Conservation (phyloP, 2,113 vertebrate species). For the Ia io region DNA sequence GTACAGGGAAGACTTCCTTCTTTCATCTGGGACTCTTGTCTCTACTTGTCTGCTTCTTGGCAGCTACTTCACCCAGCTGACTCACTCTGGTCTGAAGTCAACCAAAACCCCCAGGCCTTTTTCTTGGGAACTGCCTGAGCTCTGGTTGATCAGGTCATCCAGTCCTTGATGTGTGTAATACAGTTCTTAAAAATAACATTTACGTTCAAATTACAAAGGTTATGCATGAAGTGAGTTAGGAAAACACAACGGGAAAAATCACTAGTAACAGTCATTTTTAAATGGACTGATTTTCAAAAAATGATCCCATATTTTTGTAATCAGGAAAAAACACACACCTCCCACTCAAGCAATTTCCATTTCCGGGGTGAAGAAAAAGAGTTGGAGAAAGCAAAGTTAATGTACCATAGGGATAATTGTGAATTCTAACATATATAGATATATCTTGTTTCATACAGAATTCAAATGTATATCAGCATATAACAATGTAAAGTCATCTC, state of each 20-base stretch:
- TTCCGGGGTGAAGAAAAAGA: not conserved
- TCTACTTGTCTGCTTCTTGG: slow-evolving; percentile 38
- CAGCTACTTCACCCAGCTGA: slow-evolving; percentile 43
- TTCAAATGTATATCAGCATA: not conserved
- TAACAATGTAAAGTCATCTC: not conserved
- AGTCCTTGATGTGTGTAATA: not conserved
- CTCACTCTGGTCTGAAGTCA: slow-evolving; percentile 63
- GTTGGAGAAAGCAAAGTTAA: slow-evolving; percentile 36
- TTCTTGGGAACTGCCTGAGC: slow-evolving; percentile 63
- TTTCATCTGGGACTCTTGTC: not conserved
- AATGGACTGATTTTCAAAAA: not conserved
- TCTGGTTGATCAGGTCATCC: not conserved
- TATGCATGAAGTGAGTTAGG: not conserved
- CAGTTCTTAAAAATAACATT: slow-evolving; percentile 56
- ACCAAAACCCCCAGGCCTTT: slow-evolving; percentile 62
- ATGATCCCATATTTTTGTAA: not conserved
- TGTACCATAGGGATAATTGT: not conserved
- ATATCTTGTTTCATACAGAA: not conserved
- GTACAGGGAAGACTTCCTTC: not conserved
- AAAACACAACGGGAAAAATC: slow-evolving; percentile 6
- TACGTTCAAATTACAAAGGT: slow-evolving; percentile 19
- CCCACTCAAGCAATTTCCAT: slow-evolving; percentile 3
- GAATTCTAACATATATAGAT: not conserved
- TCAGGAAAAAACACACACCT: not conserved
- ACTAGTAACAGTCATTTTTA: not conserved